phyloP scores from a whole-genome alignment of 1,140 invertebrate species.

The Aphaenogaster floridana region DNA sequence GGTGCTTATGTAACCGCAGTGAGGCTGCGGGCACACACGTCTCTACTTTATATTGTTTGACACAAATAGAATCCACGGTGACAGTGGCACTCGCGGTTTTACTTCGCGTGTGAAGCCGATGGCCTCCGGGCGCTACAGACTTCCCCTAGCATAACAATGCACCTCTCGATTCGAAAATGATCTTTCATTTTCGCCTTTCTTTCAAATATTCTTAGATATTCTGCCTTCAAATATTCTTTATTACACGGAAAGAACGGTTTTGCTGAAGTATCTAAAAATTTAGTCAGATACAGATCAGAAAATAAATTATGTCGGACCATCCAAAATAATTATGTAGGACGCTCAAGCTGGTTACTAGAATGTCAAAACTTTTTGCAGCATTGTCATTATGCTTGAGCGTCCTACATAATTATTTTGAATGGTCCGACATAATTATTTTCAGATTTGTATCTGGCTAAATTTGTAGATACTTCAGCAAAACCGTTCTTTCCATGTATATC shows the following conservation, averaged over 20 bases:
- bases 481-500: neutral
- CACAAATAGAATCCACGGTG: constrained; percentile 63
- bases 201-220: neutral
- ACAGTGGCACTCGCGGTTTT: constrained; percentile 43
- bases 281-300: no score
- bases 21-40: constrained; percentile 22
- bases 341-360: no score
- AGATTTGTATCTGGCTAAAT: no score
- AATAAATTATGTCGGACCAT: no score
- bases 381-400: no score
- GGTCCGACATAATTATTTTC: no score
- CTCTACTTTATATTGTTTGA: constrained; percentile 69
- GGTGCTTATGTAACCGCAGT: constrained; percentile 56
- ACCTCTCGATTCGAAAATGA: neutral
- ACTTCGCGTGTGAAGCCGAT: constrained; percentile 55
- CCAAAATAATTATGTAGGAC: no score
- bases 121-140: constrained; percentile 50
- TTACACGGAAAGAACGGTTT: neutral
- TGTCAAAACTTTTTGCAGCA: no score
- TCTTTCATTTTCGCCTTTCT: neutral
- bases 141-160: neutral
- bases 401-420: no score
- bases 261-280: no score
- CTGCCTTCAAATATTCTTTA: neutral
- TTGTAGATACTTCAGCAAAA: no score